Base-by-base conservation (phyloP, 2,888 invertebrate genomes). In the Acleris cristana region DNA sequence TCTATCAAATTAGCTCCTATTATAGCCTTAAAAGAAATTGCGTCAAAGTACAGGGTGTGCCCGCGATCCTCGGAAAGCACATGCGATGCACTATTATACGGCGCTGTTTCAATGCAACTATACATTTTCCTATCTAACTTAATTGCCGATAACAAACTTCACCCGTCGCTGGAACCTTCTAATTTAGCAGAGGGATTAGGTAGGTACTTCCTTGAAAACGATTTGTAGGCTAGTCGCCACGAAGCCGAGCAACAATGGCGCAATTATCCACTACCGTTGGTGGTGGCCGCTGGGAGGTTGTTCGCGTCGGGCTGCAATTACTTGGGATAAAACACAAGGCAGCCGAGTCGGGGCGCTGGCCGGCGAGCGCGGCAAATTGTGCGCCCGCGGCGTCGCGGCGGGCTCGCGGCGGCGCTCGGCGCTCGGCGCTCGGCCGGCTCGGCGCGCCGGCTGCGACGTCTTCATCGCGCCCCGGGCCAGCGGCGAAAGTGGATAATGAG, bases 401-500 rank as follows among this genome's bases (percentile, higher is more conserved):
- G 70, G 70, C 70, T 65, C 61, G 75, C 76, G 75, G 69, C 72
- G 69, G 65, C 72, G 72, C 63, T 52, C 53, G 73, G 71, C 71
- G 72, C 72, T 75, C 75, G 52, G 72, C 71, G 60, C 65, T 70
- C 63, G 68, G 70, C 69, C 73, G 34, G 64, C 60, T 45, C 40
- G 74, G 76, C 75, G 74, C 85, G 87, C 89, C 89, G 90, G 87
- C 90, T 90, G 74, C 86, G 87, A 89, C 89, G 90, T 87, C 90
- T 90, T 89, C 90, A 89, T 89, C 84, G 84, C 85, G 87, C 90
- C 87, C 74, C 82, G 79, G 87, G 90, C 88, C 71, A 80, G 77
- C 84, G 82, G 82, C 86, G 84, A 89, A 90, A 91, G 89, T 91
- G 90, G 92, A 91, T 91, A 92, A 92, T 92, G 86, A 90, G 86